phyloP scores from a whole-genome alignment of 2,888 invertebrate species.

The Amphipoea oculea region DNA sequence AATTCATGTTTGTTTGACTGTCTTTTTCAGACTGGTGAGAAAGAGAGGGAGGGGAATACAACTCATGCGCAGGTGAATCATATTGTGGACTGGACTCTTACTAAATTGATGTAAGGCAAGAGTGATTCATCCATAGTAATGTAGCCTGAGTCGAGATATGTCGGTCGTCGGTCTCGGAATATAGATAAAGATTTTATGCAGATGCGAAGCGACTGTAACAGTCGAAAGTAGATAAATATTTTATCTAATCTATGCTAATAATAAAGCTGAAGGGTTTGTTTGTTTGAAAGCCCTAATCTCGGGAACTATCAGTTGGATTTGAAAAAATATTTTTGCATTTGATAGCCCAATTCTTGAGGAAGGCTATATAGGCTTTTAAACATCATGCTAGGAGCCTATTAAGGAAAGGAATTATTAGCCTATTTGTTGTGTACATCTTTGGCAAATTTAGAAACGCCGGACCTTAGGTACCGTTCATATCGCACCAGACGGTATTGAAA shows the following conservation, averaged over 20 bases:
- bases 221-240: not conserved
- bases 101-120: conserved; percentile 77
- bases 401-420: no score
- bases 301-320: no score
- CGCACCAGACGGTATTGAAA: no score
- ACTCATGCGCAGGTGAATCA: conserved; percentile 66
- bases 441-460: no score
- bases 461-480: no score
- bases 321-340: no score
- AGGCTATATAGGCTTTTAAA: no score
- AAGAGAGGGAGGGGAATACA: conserved; percentile 37
- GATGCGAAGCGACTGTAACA: conserved; percentile 39
- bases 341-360: no score
- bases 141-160: conserved; percentile 47
- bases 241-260: not conserved
- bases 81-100: conserved; percentile 67
- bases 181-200: conserved; percentile 51
- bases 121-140: conserved; percentile 64
- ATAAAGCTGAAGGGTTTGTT: no score
- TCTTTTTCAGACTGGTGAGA: conserved; percentile 25
- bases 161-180: conserved; percentile 41
- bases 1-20: conserved; percentile 14
- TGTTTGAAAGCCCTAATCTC: no score
- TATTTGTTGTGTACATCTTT: no score
- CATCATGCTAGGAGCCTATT: no score